Evolutionary conservation across 1,140 invertebrate species (phyloP), one percentile per base, ranked within the genome.

Genomic region (Euura saliciscinereae): DNA sequence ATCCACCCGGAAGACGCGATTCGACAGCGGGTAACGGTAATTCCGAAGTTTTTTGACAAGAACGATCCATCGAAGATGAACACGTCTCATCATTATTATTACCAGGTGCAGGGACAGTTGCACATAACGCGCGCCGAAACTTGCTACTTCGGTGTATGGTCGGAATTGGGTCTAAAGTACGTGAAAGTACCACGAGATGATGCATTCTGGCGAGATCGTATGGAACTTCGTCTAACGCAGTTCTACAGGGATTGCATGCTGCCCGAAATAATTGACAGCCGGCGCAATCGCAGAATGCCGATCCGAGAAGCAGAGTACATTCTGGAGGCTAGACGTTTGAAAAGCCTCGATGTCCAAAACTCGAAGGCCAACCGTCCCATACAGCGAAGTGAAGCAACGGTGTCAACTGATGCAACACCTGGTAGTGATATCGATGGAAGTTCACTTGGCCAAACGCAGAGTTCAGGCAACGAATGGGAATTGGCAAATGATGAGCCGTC

Each of bases 191-290:
- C 74, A 43, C 69, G 67, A 74, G 78, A 82, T 43, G 75, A 79
- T 65, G 8, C 44, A 6, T 82, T 82, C 68, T 79, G 77, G 79
- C 46, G 71, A 59, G 51, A 69, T 13, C 75, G 74, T 28, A 78
- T 81, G 76, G n/a, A 67, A 44, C 7, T 44, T 0, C 5, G 65
- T 42, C 70, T 80, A 46, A 65, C 13, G 7, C 42, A 44, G 0
- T 81, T 81, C 64, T 81, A 79, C 51, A 43, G 68, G 6, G 46
- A 81, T n/a, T 79, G 78, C 51, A 71, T 81, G 45, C 42, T 81
- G 7, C 79, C 80, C 4, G 78, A 81, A 73, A 73, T 79, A 10
- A 69, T 82, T 1, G 83, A 84, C 68, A 77, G 79, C 28, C 71
- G 78, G 2, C 66, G 75, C 43, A 70, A 66, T 2, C 66, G 79